Base-by-base conservation (phyloP, 1,140 invertebrate species). In the Doryteuthis pealeii region DNA sequence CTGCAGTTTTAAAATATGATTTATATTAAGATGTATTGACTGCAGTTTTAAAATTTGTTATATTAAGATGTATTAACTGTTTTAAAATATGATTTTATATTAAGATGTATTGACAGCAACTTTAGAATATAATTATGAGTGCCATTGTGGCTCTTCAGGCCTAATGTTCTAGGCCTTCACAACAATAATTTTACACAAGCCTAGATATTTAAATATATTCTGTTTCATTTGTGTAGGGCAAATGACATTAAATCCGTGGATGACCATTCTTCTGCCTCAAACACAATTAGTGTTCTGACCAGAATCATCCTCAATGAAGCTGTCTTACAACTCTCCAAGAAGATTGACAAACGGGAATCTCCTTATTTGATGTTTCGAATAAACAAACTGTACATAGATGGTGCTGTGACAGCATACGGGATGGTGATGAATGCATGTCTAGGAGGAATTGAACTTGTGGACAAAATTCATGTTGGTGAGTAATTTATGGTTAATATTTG, bases 191-290 rank as follows among this genome's bases (percentile, higher is more conserved):
- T 40, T 3, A 40, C 35, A 40, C 10, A 10, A 40, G 10, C 3
- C 3, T 40, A 40, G 3, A 10, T 40, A 40, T 40, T 40, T 3
- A 40, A 40, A 40, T 40, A 40, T 40, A n/a, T n/a, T n/a, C n/a
- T 40, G 3, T 40, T 40, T 40, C 10, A 3, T 40, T 40, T 30
- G 68, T 75, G 8, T 74, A 85, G 92, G 66, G 91, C 90, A 26
- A 91, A 94, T 1, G 93, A 94, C 83, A 89, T 94, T 33, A 93
- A 93, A 26, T 93, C 94, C 12, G 93, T 95, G 78, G 94, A 95
- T 83, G 94, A 95, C 80, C 94, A 94, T 81, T 91, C 94, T 3
- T 95, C 94, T 0, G 92, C 92, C 0, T 91, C 91, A 78, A 95
- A 95, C 85, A 91, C 90, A 72, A 93, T 95, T 67, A 91, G 90